These are phyloP conservation scores for Plectrocnemia conspersa DNA, from an alignment of 1,140 invertebrate species.

Conservation along the genomic window DNA sequence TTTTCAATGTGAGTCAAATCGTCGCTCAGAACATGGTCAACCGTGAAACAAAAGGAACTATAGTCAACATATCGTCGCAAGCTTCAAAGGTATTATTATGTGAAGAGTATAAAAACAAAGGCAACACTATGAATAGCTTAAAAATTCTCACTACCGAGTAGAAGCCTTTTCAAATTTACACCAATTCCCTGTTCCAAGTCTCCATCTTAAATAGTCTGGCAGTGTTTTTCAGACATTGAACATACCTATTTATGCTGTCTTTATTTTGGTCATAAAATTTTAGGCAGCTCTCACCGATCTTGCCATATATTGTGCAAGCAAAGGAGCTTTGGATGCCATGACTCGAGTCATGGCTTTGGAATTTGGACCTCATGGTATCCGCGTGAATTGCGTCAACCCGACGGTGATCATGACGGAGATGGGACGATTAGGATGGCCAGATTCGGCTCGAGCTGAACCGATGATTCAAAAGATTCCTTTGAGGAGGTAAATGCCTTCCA, in stretches of 20 bases:
- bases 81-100: constrained; percentile 50
- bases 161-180: too few relatives aligned
- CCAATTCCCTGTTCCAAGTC: background rate
- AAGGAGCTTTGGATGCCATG: constrained; percentile 59
- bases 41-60: constrained; percentile 66
- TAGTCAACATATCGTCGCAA: constrained; percentile 88
- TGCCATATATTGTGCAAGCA: constrained; percentile 62
- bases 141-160: too few relatives aligned
- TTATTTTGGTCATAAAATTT: too few relatives aligned
- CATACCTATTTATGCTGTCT: too few relatives aligned
- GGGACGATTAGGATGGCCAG: constrained; percentile 71
- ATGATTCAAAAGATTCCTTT: constrained; percentile 74
- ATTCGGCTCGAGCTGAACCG: constrained; percentile 61
- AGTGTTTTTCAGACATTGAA: too few relatives aligned
- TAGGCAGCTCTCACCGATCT: constrained; percentile 66
- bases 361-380: constrained; percentile 72
- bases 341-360: constrained; percentile 74
- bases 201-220: too few relatives aligned
- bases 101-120: background rate
- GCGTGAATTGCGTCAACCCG: constrained; percentile 82
- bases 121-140: too few relatives aligned
- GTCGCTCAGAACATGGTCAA: constrained; percentile 71
- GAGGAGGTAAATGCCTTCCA: constrained; percentile 49
- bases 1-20: constrained; percentile 78
- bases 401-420: constrained; percentile 85